Evolutionary conservation across 2,888 invertebrate species (phyloP), one percentile per base, ranked within the genome.

Genomic region (Craniophora ligustri): DNA sequence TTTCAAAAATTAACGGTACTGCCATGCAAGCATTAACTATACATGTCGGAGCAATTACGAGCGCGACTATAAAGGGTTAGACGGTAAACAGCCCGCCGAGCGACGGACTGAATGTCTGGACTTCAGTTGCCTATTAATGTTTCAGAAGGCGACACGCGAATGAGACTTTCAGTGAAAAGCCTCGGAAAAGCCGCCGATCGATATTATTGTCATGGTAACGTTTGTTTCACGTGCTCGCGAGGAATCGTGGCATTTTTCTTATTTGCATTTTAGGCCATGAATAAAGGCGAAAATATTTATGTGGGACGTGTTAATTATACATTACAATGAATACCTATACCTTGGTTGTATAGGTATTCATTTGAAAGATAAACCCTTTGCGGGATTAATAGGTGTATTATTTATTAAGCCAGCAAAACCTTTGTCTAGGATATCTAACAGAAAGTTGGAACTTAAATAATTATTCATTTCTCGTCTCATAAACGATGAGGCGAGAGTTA

Each of bases 171-270:
- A 89, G 88, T 84, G 81, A 89, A 82, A 89, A 88, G 88, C 87
- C 88, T 91, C 88, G 89, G 91, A 88, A 92, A 92, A 89, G 89
- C 89, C 91, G 86, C 83, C 86, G 91, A 83, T 93, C 93, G 92
- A 93, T 93, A 92, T 72, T 39, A 88, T 93, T 82, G 86, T 78
- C 87, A 92, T 92, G 86, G 89, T 62, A 85, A 92, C 91, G 89
- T 85, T 85, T 89, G 92, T 90, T 92, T 92, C 86, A 90, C 84
- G 88, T 89, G 87, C 76, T 81, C 72, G 76, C 66, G 76, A 85
- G 83, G 82, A 86, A 79, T 82, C 81, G 78, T 74, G 81, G 81
- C 75, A 77, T 86, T 87, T 88, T 87, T 86, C 74, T 56, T 81
- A 90, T 92, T 92, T 89, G 88, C 89, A 92, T 92, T 88, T 86